A percentile compares a stretch with the other conserved stretches of the same genome.
phyloP scores from a whole-genome alignment of 2,797 vertebrate genomes.

The Sebastes paucispinis region DNA sequence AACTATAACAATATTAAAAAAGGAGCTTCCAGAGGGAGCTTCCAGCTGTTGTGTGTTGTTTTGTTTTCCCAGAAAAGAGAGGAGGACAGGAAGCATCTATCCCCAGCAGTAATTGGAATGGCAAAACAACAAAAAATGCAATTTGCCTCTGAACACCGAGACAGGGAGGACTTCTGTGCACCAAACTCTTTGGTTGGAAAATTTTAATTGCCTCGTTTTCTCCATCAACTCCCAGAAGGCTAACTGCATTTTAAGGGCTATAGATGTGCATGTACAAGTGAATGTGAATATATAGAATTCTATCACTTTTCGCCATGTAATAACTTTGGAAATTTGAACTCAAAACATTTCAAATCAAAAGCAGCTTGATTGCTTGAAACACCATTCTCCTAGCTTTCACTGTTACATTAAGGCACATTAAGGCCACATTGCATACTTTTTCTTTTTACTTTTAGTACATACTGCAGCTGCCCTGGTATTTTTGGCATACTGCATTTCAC shows the following conservation, averaged over 20 bases:
- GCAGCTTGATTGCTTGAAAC: not conserved
- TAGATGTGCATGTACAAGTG: not conserved
- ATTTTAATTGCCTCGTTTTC: slow-evolving; percentile 33
- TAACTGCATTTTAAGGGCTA: not conserved
- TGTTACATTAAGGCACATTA: slow-evolving; percentile 18
- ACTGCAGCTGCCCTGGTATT: too few species aligned
- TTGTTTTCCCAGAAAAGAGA: slow-evolving; percentile 34
- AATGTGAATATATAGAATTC: not conserved
- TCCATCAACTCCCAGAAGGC: slow-evolving; percentile 6
- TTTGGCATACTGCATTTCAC: too few species aligned
- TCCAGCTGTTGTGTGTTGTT: slow-evolving; percentile 35
- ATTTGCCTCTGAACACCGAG: slow-evolving; percentile 47
- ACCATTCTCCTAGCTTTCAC: slow-evolving; percentile 10
- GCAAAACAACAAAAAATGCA: slow-evolving; percentile 42
- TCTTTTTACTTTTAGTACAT: too few species aligned
- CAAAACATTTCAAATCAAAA: not conserved
- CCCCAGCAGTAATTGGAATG: slow-evolving; percentile 52
- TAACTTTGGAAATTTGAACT: not conserved
- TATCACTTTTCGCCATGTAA: not conserved
- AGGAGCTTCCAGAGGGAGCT: slow-evolving; percentile 22
- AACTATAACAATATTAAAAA: not conserved
- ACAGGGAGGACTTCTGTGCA: slow-evolving; percentile 41
- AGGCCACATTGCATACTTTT: too few species aligned
- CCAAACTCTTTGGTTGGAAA: slow-evolving; percentile 24
- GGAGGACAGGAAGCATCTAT: slow-evolving; percentile 27